A percentile compares a stretch with the other conserved stretches of the same genome.
phyloP scores from a whole-genome alignment of 1,140 invertebrate species.

The Manduca sexta region DNA sequence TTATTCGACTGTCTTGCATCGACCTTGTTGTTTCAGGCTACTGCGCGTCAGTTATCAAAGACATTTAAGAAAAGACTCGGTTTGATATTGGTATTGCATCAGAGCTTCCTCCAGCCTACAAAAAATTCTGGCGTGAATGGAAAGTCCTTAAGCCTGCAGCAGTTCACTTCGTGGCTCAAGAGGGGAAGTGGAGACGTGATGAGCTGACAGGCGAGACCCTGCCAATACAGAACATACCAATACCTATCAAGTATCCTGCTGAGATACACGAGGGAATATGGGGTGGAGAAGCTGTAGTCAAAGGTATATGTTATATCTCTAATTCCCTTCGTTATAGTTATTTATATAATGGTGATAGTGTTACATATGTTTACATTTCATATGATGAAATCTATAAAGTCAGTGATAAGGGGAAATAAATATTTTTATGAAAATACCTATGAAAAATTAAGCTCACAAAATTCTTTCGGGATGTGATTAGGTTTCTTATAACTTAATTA shows the following conservation, averaged over 20 bases:
- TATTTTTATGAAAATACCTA: no score
- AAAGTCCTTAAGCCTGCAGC: conserved; percentile 81
- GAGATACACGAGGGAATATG: conserved; percentile 92
- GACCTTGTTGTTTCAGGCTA: conserved; percentile 45
- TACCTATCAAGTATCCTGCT: conserved; percentile 84
- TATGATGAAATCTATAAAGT: no score
- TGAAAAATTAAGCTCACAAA: no score
- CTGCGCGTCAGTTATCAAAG: conserved; percentile 58
- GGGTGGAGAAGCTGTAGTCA: conserved; percentile 96
- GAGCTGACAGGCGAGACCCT: conserved; percentile 80
- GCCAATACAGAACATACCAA: conserved; percentile 84
- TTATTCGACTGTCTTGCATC: neutral
- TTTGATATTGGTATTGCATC: conserved; percentile 77
- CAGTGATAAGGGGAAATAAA: no score
- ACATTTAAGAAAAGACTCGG: conserved; percentile 66
- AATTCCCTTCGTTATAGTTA: neutral
- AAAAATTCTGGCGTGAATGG: conserved; percentile 92
- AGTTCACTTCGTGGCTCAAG: conserved; percentile 89
- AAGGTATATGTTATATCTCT: conserved; percentile 60
- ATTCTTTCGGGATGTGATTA: no score
- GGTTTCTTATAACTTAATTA: no score
- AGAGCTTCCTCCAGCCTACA: conserved; percentile 87
- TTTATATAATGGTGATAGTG: neutral
- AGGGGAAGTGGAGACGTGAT: conserved; percentile 82
- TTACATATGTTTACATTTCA: neutral